Percentiles rank a stretch among this genome's conserved stretches.
phyloP scores from a whole-genome alignment of 2,113 vertebrate species.

The Perccottus glenii region DNA sequence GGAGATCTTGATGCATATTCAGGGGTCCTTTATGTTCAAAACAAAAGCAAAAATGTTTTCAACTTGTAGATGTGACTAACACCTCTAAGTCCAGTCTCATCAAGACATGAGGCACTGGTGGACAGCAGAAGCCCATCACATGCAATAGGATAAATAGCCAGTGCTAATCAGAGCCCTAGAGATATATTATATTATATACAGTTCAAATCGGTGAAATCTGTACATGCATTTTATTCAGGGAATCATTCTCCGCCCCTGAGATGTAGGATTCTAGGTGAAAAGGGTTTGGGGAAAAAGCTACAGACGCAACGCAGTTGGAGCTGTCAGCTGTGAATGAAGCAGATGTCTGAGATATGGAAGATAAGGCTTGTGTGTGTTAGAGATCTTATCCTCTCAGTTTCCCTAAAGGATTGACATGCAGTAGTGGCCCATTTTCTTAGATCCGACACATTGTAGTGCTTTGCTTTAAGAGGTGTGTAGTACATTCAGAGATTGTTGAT shows the following conservation, averaged over 20 bases:
- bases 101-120: slow-evolving; percentile 1
- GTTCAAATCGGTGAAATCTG: slow-evolving; percentile 25
- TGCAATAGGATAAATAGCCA: neutral
- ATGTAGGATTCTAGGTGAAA: slow-evolving; percentile 41
- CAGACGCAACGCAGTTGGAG: slow-evolving; percentile 50
- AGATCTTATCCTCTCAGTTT: slow-evolving; percentile 48
- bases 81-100: too few species aligned
- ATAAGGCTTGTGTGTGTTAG: neutral
- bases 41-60: too few species aligned
- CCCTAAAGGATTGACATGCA: slow-evolving; percentile 49
- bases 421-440: slow-evolving; percentile 46
- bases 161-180: too few species aligned
- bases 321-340: slow-evolving; percentile 60
- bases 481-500: neutral
- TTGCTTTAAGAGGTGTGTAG: neutral
- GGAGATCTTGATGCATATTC: too few species aligned
- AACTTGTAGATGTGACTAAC: too few species aligned
- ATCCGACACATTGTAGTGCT: slow-evolving; percentile 24
- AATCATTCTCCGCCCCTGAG: slow-evolving; percentile 1
- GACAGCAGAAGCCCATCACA: slow-evolving; percentile 20
- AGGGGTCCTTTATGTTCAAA: too few species aligned
- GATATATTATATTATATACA: neutral
- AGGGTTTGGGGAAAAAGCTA: slow-evolving; percentile 16
- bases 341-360: slow-evolving; percentile 61
- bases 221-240: slow-evolving; percentile 19